Percentiles rank a stretch among this genome's conserved stretches.
phyloP scores from a whole-genome alignment of 2,113 vertebrate species.

The Tragelaphus scriptus region DNA sequence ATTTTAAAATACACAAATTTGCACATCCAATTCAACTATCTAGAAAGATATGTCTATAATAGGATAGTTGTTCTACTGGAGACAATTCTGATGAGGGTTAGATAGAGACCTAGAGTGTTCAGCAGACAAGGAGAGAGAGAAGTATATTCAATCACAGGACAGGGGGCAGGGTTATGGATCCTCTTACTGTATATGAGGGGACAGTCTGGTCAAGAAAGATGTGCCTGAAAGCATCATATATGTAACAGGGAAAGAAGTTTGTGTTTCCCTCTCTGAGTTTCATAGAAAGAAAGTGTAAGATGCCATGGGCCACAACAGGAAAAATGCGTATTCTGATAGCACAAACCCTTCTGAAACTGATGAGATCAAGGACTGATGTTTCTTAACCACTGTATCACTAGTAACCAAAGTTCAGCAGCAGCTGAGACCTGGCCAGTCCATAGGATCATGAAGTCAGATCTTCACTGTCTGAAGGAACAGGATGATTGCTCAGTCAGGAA shows the following conservation, averaged over 20 bases:
- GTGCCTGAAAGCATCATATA: background rate
- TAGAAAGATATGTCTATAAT: background rate
- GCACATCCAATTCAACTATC: background rate
- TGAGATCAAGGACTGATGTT: background rate
- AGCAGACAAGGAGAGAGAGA: background rate
- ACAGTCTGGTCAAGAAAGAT: background rate
- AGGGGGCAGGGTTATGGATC: background rate
- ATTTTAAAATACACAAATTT: too few species aligned
- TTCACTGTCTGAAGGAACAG: background rate
- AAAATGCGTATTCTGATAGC: background rate
- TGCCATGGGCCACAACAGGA: background rate
- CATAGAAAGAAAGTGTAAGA: background rate
- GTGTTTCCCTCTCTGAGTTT: background rate
- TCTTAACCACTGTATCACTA: fast-evolving
- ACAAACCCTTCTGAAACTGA: too few species aligned
- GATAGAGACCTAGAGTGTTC: background rate
- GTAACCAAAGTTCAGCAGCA: too few species aligned
- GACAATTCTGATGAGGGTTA: background rate
- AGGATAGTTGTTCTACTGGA: fast-evolving
- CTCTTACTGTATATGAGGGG: background rate
- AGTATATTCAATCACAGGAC: background rate
- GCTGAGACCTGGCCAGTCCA: background rate
- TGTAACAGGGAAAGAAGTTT: background rate
- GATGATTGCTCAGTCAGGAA: background rate
- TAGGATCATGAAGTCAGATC: background rate